phyloP scores from a whole-genome alignment of 2,797 vertebrate species.

The Schizopygopsis malacanthus region DNA sequence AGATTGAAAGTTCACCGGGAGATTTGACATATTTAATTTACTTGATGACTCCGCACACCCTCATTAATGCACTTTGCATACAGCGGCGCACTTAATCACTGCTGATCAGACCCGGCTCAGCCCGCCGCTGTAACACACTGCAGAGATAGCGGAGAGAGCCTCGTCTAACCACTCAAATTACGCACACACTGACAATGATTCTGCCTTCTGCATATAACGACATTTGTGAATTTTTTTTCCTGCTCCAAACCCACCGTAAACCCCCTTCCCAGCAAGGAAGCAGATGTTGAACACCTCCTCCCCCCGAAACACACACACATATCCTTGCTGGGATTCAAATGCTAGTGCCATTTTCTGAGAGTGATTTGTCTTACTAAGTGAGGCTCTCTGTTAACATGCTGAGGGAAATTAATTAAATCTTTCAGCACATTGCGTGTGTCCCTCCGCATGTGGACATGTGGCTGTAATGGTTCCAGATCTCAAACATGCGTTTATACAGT shows the following conservation, averaged over 20 bases:
- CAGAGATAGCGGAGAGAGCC: conserved; percentile 41
- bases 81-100: conserved; percentile 91
- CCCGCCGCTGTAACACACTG: conserved; percentile 43
- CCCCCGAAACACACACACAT: conserved; percentile 31
- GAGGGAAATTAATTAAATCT: conserved; percentile 55
- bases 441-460: conserved; percentile 45
- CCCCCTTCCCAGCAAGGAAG: conserved; percentile 74
- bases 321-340: conserved; percentile 60
- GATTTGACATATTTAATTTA: conserved; percentile 99
- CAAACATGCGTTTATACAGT: conserved; percentile 36
- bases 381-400: conserved; percentile 70
- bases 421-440: conserved; percentile 39
- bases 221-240: conserved; percentile 8
- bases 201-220: conserved; percentile 4
- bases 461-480: conserved; percentile 49
- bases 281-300: conserved; percentile 73
- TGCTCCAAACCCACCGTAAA: conserved; percentile 25
- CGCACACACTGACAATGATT: conserved; percentile 34
- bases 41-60: conserved; percentile 96
- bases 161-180: conserved; percentile 44
- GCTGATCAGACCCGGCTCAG: conserved; percentile 88
- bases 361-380: conserved; percentile 70
- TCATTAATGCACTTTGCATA: conserved; percentile 96
- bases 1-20: conserved; percentile 94
- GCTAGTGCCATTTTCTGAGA: conserved; percentile 70